Conservation (phyloP, 2,113 vertebrate genomes). For the Brienomyrus brachyistius region DNA sequence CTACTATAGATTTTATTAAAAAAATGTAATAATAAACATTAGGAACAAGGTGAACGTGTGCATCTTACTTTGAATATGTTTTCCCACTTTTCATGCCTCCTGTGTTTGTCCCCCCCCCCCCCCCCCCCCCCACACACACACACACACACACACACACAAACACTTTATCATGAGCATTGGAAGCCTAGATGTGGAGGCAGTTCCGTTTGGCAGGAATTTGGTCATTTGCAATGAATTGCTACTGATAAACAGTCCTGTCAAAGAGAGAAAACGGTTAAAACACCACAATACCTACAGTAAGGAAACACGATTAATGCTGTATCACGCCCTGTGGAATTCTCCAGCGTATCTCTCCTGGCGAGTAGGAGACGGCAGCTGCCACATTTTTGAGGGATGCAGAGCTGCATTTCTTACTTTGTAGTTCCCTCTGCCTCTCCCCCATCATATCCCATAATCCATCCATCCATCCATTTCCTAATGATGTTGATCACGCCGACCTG, state of each 20-base stretch:
- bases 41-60: constrained; percentile 44
- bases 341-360: neutral
- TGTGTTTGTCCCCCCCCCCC: neutral
- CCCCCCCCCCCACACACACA: no score
- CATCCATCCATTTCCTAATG: neutral
- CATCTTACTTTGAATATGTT: neutral
- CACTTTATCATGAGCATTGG: neutral
- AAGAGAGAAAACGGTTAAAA: neutral
- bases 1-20: constrained; percentile 69
- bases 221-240: neutral
- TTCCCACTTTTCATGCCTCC: neutral
- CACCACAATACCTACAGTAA: neutral
- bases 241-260: neutral
- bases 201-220: neutral
- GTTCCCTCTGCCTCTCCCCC: neutral
- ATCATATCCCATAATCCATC: neutral
- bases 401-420: neutral
- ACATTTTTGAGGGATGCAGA: neutral
- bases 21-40: constrained; percentile 50
- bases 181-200: neutral
- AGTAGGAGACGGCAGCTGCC: neutral
- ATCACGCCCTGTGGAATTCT: neutral
- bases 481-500: neutral
- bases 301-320: neutral
- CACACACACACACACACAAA: no score